Evolutionary conservation across 2,113 vertebrate species (phyloP), one percentile per base, ranked within the genome.

Genomic region (Callorhinus ursinus): DNA sequence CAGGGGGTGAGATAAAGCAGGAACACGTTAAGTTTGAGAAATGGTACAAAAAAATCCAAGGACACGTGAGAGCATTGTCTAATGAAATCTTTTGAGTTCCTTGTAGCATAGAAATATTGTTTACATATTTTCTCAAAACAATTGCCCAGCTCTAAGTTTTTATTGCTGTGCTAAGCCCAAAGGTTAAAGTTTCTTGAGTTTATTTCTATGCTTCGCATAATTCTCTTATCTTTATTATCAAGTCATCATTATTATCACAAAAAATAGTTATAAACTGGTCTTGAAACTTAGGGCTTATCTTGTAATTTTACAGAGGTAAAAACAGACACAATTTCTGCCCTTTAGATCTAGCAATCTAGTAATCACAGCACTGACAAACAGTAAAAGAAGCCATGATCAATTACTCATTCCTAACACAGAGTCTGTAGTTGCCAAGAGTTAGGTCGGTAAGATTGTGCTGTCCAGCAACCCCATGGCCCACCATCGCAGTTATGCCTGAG

Each of bases 321-420:
- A 55, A 61, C 49, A 72, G 31, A 72, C 19, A 49, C 22, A 33
- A 22, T 24, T 36, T 74, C 46, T 92, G 90, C 14, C 57, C 82
- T 97, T 98, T 76, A 90, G 51, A 88, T 46, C 49, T 82, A 80
- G 53, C 31, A n/a, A 72, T 55, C 49, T 59, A 39, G 55, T 72
- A 79, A 71, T 81, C 61, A 77, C 26, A 76, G 31, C 19, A 21
- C 14, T 55, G 42, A 55, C n/a, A 61, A 21, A 22, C 31, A 13
- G 77, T 24, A 16, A n/a, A 55, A 88, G 31, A 57, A 88, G 16
- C 0, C n/a, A 65, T 0, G 1, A 11, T 42, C 4, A 51, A 69
- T 39, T 80, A 42, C 16, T n/a, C 19, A 5, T 42, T n/a, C 22
- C 61, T 92, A 22, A 12, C 57, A 65, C 7, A 65, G 51, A 55